Evolutionary conservation across 2,888 invertebrate genomes (phyloP).

Genomic region (Eilema sororculum): DNA sequence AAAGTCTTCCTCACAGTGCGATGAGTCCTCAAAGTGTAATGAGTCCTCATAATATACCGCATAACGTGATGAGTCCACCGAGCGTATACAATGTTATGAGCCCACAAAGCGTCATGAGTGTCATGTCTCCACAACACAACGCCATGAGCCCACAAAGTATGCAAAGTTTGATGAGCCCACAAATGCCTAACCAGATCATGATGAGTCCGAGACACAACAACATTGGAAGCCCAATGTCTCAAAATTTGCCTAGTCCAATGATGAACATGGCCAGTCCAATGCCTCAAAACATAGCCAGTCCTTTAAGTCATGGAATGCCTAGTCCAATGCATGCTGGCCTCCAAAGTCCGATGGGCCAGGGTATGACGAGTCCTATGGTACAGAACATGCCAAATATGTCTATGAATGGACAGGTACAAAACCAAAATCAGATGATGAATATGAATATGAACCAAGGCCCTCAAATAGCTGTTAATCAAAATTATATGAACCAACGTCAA

Average conservation of each 20-base stretch:
- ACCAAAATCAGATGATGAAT: conserved; percentile 71
- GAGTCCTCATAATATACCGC: conserved; percentile 76
- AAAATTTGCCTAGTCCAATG: conserved; percentile 76
- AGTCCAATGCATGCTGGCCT: conserved; percentile 81
- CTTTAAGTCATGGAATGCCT: conserved; percentile 80
- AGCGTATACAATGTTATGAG: conserved; percentile 82
- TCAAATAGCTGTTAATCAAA: conserved; percentile 63
- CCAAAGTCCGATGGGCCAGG: conserved; percentile 79
- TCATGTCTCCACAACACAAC: conserved; percentile 83
- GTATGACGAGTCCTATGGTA: conserved; percentile 77
- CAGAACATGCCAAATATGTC: conserved; percentile 79
- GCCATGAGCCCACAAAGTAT: conserved; percentile 84
- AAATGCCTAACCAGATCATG: conserved; percentile 81
- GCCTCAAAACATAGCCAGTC: conserved; percentile 71
- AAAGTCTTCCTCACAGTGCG: conserved; percentile 79
- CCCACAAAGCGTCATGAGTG: conserved; percentile 82
- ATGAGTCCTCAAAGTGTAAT: conserved; percentile 83
- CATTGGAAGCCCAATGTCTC: conserved; percentile 75
- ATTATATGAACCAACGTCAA: conserved; percentile 64
- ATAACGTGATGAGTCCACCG: conserved; percentile 80
- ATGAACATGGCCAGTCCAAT: conserved; percentile 73
- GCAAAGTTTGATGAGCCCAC: conserved; percentile 81
- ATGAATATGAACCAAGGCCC: conserved; percentile 62
- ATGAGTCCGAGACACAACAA: conserved; percentile 81
- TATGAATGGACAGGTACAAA: conserved; percentile 71